Evolutionary conservation across 2,888 invertebrate species (phyloP).

Genomic region (Erynnis tages): DNA sequence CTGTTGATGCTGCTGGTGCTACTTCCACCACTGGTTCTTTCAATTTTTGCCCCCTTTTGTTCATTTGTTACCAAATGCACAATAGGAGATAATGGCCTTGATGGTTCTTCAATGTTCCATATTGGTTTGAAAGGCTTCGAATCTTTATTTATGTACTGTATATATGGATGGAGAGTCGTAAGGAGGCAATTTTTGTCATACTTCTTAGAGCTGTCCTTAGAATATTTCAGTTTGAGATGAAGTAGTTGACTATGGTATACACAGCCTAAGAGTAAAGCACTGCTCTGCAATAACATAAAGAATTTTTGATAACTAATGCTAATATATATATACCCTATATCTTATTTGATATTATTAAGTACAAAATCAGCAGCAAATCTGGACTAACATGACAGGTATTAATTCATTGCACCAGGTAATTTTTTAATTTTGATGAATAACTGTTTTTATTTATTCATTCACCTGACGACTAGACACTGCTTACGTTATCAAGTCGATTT

Average conservation of each 20-base stretch:
- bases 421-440: too few species aligned
- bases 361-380: too few species aligned
- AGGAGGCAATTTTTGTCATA: constrained; percentile 45
- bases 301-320: not conserved
- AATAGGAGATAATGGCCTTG: constrained; percentile 51
- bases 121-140: constrained; percentile 43
- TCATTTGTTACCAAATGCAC: constrained; percentile 70
- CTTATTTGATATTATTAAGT: too few species aligned
- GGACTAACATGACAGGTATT: too few species aligned
- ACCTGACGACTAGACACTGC: too few species aligned
- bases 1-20: constrained; percentile 44
- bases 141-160: constrained; percentile 45
- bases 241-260: constrained; percentile 82
- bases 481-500: too few species aligned
- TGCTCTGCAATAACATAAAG: constrained; percentile 71
- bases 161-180: constrained; percentile 50
- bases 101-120: constrained; percentile 49
- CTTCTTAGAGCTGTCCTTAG: constrained; percentile 39
- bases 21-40: constrained; percentile 35
- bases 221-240: constrained; percentile 59
- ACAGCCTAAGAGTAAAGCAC: constrained; percentile 82
- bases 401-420: too few species aligned
- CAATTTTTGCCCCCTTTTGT: constrained; percentile 38
- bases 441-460: too few species aligned
- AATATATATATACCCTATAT: not conserved